A percentile compares a stretch with the other conserved stretches of the same genome.
These are phyloP conservation scores for Itoplectis maculator DNA, from an alignment of 2,888 invertebrate genomes.

Conservation along the genomic window DNA sequence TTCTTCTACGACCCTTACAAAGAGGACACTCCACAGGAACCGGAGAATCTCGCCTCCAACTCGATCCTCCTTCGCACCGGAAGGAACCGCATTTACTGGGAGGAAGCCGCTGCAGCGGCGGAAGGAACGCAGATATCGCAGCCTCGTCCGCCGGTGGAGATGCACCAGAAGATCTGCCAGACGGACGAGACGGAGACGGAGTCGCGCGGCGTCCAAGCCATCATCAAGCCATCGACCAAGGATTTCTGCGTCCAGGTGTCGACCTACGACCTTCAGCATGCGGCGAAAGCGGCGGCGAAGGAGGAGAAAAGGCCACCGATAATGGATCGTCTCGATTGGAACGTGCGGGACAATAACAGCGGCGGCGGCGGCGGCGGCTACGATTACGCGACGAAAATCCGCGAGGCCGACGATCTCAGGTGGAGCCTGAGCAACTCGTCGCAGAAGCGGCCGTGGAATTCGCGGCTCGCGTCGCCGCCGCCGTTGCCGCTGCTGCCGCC, in stretches of 20 bases:
- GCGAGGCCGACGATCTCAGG: slow-evolving; percentile 79
- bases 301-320: slow-evolving; percentile 79
- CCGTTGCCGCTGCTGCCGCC: slow-evolving; percentile 46
- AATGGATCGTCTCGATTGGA: slow-evolving; percentile 82
- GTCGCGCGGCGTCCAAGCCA: slow-evolving; percentile 68
- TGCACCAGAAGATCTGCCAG: slow-evolving; percentile 82
- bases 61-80: slow-evolving; percentile 80
- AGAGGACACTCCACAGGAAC: slow-evolving; percentile 68
- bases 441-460: slow-evolving; percentile 74
- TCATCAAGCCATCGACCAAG: slow-evolving; percentile 42
- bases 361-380: slow-evolving; percentile 78
- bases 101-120: slow-evolving; percentile 77
- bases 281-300: too few relatives aligned
- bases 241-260: slow-evolving; percentile 71
- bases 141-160: slow-evolving; percentile 64
- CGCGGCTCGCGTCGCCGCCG: slow-evolving; percentile 42
- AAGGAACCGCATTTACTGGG: slow-evolving; percentile 78
- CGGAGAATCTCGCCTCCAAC: slow-evolving; percentile 75
- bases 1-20: slow-evolving; percentile 81
- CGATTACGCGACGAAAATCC: slow-evolving; percentile 75
- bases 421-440: slow-evolving; percentile 80
- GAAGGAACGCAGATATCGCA: too few relatives aligned
- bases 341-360: too few relatives aligned
- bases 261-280: slow-evolving; percentile 67
- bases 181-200: slow-evolving; percentile 77